Percentiles rank a stretch among this genome's conserved stretches.
Conservation (phyloP, 1,140 invertebrate species). For the Formica selysi region DNA sequence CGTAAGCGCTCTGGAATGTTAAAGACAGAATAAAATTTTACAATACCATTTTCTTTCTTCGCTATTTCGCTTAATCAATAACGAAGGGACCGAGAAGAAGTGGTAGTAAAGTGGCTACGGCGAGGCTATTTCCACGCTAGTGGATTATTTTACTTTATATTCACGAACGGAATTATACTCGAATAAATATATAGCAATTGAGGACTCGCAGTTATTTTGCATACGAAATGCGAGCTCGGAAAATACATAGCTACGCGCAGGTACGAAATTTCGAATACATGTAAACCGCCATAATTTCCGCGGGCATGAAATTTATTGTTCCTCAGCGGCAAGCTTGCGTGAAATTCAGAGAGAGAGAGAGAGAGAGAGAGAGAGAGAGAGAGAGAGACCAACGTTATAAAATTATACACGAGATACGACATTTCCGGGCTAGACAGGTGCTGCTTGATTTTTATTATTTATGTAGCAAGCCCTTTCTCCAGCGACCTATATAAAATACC, state of each 20-base stretch:
- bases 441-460: constrained; percentile 53
- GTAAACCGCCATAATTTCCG: constrained; percentile 19
- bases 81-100: no score
- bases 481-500: constrained; percentile 48
- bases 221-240: neutral
- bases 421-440: constrained; percentile 19
- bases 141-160: constrained; percentile 1
- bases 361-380: constrained; percentile 20
- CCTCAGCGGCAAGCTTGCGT: constrained; percentile 34
- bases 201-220: neutral
- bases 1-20: neutral
- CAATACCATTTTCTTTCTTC: neutral
- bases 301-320: constrained; percentile 42
- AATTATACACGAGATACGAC: constrained; percentile 39
- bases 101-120: neutral
- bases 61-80: neutral
- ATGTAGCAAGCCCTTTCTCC: constrained; percentile 6
- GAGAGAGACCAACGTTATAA: constrained; percentile 34
- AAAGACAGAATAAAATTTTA: neutral
- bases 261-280: constrained; percentile 12
- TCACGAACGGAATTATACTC: neutral
- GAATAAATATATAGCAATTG: neutral
- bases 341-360: constrained; percentile 33
- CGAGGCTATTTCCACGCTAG: neutral
- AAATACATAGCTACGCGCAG: neutral